Conservation (phyloP, 2,888 invertebrate genomes). For the Caenorhabditis sp. region DNA sequence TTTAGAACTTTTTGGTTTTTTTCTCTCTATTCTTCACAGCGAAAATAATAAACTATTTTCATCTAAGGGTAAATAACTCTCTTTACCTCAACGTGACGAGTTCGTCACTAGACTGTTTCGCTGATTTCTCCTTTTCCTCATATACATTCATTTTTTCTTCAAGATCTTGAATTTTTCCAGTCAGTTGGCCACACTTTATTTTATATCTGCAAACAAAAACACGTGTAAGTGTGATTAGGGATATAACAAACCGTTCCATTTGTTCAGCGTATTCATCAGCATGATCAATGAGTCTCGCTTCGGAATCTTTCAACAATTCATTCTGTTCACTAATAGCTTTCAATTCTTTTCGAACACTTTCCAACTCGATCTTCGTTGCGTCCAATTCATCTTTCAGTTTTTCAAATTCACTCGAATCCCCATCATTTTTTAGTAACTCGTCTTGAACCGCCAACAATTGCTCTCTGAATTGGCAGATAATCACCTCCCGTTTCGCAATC, state of each 20-base stretch:
- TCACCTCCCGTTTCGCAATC: constrained; percentile 14
- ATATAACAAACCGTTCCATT: constrained; percentile 26
- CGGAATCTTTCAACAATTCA: constrained; percentile 45
- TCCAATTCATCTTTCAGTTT: constrained; percentile 4
- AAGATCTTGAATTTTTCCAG: constrained; percentile 3
- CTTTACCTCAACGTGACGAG: constrained; percentile 32
- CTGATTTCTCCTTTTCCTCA: not conserved
- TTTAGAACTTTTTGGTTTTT: no score
- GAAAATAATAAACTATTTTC: no score
- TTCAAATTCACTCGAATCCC: constrained; percentile 1
- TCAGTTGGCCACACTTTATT: constrained; percentile 5
- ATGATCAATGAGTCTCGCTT: constrained; percentile 45
- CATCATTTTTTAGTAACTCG: constrained; percentile 5
- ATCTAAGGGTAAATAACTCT: no score
- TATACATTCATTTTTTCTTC: constrained; percentile 4
- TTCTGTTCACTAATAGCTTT: constrained; percentile 31
- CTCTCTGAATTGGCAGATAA: constrained; percentile 9
- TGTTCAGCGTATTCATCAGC: constrained; percentile 42
- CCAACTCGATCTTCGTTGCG: not conserved
- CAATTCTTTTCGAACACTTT: constrained; percentile 6
- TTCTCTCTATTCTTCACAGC: no score
- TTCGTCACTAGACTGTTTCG: constrained; percentile 11
- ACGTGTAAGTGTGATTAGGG: no score
- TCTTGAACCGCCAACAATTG: constrained; percentile 7
- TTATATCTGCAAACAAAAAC: constrained; percentile 1